Evolutionary conservation across 2,888 invertebrate genomes (phyloP).

Genomic region (Lepidonotus clava): DNA sequence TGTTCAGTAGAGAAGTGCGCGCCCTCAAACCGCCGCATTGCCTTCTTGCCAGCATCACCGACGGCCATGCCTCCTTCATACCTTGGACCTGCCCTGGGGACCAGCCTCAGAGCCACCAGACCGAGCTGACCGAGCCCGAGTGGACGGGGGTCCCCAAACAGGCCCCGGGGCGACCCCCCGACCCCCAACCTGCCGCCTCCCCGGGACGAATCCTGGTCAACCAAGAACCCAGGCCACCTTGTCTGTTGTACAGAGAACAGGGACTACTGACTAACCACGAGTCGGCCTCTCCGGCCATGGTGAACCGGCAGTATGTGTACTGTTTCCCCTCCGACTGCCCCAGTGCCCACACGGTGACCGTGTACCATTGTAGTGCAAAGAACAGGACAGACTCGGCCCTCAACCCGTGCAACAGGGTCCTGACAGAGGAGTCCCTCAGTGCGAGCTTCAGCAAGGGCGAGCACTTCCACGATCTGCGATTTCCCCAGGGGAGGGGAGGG

Average conservation of each 20-base stretch:
- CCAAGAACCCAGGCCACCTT: background rate
- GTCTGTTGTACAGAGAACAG: conserved; percentile 27
- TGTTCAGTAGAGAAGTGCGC: background rate
- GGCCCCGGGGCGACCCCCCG: background rate
- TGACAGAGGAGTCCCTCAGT: background rate
- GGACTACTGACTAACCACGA: conserved; percentile 12
- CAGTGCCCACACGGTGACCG: background rate
- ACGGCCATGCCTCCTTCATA: conserved; percentile 32
- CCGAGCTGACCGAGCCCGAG: background rate
- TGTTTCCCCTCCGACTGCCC: background rate
- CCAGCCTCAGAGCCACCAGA: background rate
- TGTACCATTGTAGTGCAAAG: conserved; percentile 12
- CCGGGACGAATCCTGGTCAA: background rate
- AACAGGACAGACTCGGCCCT: background rate
- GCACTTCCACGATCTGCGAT: conserved; percentile 1
- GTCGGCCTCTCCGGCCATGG: background rate
- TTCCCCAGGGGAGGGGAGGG: background rate
- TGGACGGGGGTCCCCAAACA: background rate
- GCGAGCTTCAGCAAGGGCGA: background rate
- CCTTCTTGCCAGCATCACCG: background rate
- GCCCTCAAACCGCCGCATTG: background rate
- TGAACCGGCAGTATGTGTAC: conserved; percentile 29
- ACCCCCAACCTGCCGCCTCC: too few species aligned
- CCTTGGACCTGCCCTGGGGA: background rate
- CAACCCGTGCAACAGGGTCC: background rate